Percentiles rank a stretch among this genome's conserved stretches.
phyloP scores from a whole-genome alignment of 1,140 invertebrate genomes.

The Dreissena rostriformis region DNA sequence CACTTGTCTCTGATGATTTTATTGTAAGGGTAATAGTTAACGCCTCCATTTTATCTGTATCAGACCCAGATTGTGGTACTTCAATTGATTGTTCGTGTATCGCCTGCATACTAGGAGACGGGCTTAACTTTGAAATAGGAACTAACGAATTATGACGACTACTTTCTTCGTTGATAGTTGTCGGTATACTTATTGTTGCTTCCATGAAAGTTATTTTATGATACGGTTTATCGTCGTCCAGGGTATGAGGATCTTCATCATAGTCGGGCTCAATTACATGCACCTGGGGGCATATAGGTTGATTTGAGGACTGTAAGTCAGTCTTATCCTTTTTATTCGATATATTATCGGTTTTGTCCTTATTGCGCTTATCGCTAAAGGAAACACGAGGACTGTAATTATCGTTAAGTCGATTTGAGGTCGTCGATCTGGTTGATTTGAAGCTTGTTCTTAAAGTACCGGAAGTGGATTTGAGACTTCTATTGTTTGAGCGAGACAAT shows the following conservation, averaged over 20 bases:
- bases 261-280: slow-evolving; percentile 26
- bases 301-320: no score
- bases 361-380: slow-evolving; percentile 36
- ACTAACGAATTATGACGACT: slow-evolving; percentile 47
- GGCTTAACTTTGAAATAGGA: background rate
- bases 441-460: slow-evolving; percentile 43
- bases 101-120: slow-evolving; percentile 33
- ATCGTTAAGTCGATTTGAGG: slow-evolving; percentile 28
- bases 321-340: background rate
- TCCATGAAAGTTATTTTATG: slow-evolving; percentile 65
- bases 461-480: slow-evolving; percentile 62
- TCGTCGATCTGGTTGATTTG: slow-evolving; percentile 25
- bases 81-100: slow-evolving; percentile 29
- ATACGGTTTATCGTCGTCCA: slow-evolving; percentile 25
- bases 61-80: no score
- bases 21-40: no score
- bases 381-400: slow-evolving; percentile 7
- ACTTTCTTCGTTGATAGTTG: slow-evolving; percentile 73
- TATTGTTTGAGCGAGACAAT: slow-evolving; percentile 66
- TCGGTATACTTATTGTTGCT: slow-evolving; percentile 68
- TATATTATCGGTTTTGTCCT: background rate
- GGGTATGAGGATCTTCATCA: background rate
- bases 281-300: slow-evolving; percentile 33
- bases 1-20: no score
- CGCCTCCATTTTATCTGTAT: no score